These are phyloP conservation scores for Typhlomys cinereus DNA, from an alignment of 2,113 vertebrate genomes.

Conservation along the genomic window DNA sequence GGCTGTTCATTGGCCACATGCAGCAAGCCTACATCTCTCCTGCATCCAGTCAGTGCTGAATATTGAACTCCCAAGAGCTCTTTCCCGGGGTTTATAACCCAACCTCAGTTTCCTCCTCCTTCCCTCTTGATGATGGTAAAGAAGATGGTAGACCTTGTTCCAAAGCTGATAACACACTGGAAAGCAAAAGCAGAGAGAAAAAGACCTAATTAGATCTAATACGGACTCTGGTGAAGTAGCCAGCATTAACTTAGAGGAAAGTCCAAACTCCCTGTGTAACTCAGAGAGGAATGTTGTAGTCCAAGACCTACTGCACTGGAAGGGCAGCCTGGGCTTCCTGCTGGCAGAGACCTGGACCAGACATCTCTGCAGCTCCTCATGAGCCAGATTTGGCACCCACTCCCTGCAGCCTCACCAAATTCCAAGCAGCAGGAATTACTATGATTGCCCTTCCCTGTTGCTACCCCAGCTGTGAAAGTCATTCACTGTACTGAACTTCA, in stretches of 20 bases:
- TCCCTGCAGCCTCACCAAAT: background rate
- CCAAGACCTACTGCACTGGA: background rate
- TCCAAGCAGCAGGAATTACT: background rate
- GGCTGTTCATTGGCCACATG: accelerated
- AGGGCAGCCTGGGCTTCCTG: accelerated
- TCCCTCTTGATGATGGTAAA: background rate
- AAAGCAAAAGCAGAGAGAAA: background rate
- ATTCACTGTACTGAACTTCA: background rate
- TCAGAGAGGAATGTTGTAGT: background rate
- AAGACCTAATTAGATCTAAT: background rate
- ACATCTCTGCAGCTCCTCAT: background rate
- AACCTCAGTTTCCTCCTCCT: background rate
- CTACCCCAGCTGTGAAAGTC: background rate
- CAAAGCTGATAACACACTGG: background rate
- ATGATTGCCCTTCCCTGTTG: background rate
- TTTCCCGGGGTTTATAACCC: background rate
- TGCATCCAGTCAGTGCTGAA: background rate
- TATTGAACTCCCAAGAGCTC: background rate
- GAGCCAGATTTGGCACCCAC: background rate
- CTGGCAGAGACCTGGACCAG: background rate
- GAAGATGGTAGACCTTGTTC: background rate
- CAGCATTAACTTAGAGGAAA: background rate
- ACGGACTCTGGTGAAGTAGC: background rate
- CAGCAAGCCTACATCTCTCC: background rate
- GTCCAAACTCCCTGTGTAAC: background rate